Evolutionary conservation across 1,140 invertebrate species (phyloP).

Genomic region (Andricus grossulariae): DNA sequence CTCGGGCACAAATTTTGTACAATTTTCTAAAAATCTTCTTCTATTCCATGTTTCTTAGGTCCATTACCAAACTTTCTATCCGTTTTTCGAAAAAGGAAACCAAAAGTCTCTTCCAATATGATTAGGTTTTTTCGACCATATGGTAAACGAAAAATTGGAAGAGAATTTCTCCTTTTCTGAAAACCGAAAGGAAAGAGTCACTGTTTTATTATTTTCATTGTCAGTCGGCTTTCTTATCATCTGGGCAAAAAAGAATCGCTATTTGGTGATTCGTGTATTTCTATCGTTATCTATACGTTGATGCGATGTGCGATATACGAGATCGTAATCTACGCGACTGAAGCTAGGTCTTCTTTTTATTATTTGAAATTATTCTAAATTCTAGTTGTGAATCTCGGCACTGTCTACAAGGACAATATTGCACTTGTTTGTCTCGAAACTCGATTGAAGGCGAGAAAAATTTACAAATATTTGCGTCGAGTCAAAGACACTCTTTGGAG

Average conservation of each 20-base stretch:
- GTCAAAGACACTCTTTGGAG: neutral
- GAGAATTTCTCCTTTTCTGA: neutral
- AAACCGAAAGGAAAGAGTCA: neutral
- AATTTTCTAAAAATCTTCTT: no score
- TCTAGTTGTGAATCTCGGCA: neutral
- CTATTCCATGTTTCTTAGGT: no score
- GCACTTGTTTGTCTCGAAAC: neutral
- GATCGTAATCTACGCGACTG: neutral
- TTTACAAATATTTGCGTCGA: no score
- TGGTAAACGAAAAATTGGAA: neutral
- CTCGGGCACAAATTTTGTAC: neutral
- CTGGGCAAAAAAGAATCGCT: no score
- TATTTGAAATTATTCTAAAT: neutral
- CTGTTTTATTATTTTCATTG: neutral
- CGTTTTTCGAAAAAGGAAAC: neutral
- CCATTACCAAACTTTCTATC: no score
- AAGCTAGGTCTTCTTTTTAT: neutral
- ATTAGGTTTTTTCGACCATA: no score
- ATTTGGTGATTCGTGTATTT: no score
- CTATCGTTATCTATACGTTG: no score
- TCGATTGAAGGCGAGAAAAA: neutral
- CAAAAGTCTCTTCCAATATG: neutral
- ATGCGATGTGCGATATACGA: neutral
- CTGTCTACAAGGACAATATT: constrained; percentile 1
- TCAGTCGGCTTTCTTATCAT: neutral